Evolutionary conservation across 2,888 invertebrate species (phyloP), one percentile per base, ranked within the genome.

Genomic region (Microplitis deprimator): DNA sequence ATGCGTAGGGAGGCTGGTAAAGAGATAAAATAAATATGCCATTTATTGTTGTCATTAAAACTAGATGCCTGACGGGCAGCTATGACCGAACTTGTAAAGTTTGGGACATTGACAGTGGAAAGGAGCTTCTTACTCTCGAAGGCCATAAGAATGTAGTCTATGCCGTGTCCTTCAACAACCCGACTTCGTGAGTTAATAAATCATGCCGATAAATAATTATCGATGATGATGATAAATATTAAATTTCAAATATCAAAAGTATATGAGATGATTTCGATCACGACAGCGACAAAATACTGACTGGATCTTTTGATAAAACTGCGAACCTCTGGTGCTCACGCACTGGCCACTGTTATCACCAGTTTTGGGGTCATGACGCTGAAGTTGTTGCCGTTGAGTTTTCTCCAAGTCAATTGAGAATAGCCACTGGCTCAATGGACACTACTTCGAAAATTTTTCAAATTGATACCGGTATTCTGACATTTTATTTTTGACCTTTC

Each of bases 141-240:
- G 95, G 95, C 17, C 96, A 96, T 84, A 93, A 94, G 83, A 96
- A 96, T 90, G 95, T 95, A 74, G 96, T 96, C 8, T 96, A 95
- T 89, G 93, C 95, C 8, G 95, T 96, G 61, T 92, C 92, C 68
- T 96, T 94, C 89, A 96, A 95, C 89, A 94, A 94, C 84, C 95
- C 95, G 7, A 90, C 91, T 81, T 95, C 95, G 96, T 95, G 86
- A 91, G 91, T 88, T 79, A 39, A 71, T 82, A 73, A 71, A 80
- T 81, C 59, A 29, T 62, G 62, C n/a, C 62, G 20, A 62, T 17
- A 62, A 59, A 50, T 0, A 13, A 50, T 50, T 13, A 59, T 17
- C 65, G 8, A 67, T 13, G 16, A 73, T 16, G 20, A 41, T 1
- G 41, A 2, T 20, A 20, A 38, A 59, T n/a, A 13, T 68, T 69